Conservation (phyloP, 2,888 invertebrate species). For the Tetragnatha montana region DNA sequence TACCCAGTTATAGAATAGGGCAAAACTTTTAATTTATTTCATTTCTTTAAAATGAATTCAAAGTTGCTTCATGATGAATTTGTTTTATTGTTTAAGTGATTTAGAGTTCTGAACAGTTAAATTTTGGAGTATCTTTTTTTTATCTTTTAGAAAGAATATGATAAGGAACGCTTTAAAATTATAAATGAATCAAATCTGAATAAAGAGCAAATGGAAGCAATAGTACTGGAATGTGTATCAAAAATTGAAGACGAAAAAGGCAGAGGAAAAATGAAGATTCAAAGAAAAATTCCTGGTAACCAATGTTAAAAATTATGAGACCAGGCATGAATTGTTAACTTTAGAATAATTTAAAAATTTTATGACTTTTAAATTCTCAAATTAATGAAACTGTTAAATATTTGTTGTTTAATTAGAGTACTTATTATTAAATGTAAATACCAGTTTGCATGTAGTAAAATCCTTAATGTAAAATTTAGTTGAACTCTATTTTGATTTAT, state of each 20-base stretch:
- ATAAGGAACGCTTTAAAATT: neutral
- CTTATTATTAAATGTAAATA: neutral
- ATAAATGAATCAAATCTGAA: neutral
- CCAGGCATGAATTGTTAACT: neutral
- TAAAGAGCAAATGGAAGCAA: conserved; percentile 4
- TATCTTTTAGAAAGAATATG: conserved; percentile 8
- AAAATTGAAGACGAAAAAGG: neutral
- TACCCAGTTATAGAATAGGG: too few relatives aligned
- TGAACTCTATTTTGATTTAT: neutral
- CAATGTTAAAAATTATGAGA: neutral
- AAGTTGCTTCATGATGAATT: neutral
- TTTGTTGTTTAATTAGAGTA: neutral
- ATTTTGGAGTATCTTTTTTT: neutral
- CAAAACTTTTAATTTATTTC: neutral
- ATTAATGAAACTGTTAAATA: neutral
- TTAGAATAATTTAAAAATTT: neutral
- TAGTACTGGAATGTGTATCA: conserved; percentile 11
- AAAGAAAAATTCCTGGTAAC: neutral
- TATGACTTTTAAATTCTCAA: neutral
- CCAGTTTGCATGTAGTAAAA: neutral
- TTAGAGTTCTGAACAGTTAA: neutral
- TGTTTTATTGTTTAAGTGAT: neutral
- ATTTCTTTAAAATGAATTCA: neutral
- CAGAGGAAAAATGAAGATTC: conserved; percentile 26
- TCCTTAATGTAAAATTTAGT: neutral